phyloP scores from a whole-genome alignment of 2,113 vertebrate genomes.

The Neodon shergylaensis region DNA sequence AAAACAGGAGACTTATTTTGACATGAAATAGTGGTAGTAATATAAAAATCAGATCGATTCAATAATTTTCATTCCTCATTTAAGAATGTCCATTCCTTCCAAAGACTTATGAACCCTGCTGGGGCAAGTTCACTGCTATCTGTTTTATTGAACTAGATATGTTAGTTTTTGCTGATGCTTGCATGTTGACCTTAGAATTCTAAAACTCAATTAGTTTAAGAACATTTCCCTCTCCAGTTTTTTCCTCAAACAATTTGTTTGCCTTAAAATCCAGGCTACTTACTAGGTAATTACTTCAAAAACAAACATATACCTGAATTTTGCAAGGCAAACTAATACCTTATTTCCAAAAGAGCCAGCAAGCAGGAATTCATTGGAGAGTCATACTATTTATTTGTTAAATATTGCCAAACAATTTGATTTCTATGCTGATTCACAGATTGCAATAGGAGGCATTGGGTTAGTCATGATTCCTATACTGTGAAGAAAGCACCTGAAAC shows the following conservation, averaged over 20 bases:
- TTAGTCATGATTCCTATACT: neutral
- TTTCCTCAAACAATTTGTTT: neutral
- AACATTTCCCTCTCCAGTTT: neutral
- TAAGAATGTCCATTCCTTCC: neutral
- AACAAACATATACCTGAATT: neutral
- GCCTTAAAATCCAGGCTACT: slow-evolving; percentile 5
- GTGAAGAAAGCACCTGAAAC: neutral
- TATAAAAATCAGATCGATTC: neutral
- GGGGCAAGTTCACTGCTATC: neutral
- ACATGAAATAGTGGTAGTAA: neutral
- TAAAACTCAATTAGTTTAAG: neutral
- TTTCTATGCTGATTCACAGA: neutral
- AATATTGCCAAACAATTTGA: slow-evolving; percentile 2
- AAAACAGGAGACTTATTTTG: slow-evolving; percentile 12
- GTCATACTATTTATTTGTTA: neutral
- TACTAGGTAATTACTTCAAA: neutral
- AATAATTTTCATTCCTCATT: neutral
- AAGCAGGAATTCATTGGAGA: neutral
- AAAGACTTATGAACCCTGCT: neutral
- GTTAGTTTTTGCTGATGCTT: neutral
- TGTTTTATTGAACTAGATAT: neutral
- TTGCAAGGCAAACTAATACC: neutral
- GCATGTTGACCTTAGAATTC: slow-evolving; percentile 14
- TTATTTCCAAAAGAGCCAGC: neutral
- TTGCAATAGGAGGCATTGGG: neutral